Conservation (phyloP, 2,797 vertebrate species). For the Gallinago stenura region DNA sequence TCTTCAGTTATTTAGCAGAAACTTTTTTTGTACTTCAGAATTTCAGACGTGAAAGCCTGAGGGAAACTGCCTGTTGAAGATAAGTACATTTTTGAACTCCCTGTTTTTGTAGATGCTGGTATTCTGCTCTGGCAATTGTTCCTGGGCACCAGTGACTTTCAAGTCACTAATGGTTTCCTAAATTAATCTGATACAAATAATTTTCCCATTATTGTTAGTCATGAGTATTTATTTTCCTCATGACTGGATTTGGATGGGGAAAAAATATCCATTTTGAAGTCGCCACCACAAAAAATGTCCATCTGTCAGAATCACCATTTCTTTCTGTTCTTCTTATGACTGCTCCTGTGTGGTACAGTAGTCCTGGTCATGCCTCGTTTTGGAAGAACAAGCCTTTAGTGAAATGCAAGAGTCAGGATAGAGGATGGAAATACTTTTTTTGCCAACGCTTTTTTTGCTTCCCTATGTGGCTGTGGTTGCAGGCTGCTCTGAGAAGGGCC, state of each 20-base stretch:
- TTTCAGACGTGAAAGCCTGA: background rate
- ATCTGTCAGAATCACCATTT: background rate
- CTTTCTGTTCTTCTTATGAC: background rate
- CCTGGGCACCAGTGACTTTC: background rate
- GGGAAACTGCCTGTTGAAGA: background rate
- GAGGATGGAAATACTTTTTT: background rate
- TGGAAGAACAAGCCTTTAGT: background rate
- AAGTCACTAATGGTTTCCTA: slow-evolving; percentile 27
- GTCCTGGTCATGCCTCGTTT: background rate
- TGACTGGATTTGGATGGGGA: background rate
- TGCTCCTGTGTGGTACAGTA: background rate
- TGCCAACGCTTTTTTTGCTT: background rate
- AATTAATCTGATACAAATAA: slow-evolving; percentile 15
- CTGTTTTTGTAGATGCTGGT: background rate
- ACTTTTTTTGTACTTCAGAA: background rate
- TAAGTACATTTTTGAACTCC: background rate
- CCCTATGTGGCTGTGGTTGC: accelerated
- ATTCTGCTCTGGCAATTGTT: background rate
- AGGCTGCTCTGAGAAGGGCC: background rate
- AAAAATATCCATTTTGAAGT: background rate
- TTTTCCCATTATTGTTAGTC: background rate
- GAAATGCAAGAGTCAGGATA: background rate
- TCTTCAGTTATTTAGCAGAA: background rate
- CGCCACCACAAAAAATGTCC: background rate
- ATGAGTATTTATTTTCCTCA: background rate